A percentile compares a stretch with the other conserved stretches of the same genome.
These are phyloP conservation scores for Acrocephalus arundinaceus DNA, from an alignment of 2,113 vertebrate genomes.

Conservation along the genomic window DNA sequence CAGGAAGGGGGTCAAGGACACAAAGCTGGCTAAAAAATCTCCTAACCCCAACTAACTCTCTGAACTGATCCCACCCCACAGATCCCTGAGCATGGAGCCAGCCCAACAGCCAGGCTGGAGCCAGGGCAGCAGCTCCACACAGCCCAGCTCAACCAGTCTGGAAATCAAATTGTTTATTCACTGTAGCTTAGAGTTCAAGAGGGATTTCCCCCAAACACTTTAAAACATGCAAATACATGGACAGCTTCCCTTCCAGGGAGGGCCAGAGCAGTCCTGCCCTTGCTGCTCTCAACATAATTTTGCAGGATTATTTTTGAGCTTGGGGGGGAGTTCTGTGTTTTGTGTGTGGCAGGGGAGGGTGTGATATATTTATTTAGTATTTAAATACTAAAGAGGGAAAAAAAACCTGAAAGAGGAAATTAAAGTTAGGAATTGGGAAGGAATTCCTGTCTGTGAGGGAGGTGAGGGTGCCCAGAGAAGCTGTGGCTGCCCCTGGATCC, in stretches of 20 bases:
- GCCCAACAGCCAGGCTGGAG: not conserved
- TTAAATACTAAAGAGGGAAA: no score
- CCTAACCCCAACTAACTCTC: not conserved
- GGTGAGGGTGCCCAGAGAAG: not conserved
- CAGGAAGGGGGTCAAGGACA: not conserved
- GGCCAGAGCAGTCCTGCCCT: not conserved
- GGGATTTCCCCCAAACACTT: not conserved
- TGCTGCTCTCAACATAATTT: not conserved
- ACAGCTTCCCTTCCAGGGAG: not conserved
- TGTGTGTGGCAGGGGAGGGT: no score
- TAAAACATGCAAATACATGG: not conserved
- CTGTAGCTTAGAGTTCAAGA: not conserved
- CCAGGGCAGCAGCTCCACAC: not conserved
- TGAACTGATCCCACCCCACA: rapidly evolving
- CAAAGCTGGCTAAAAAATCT: not conserved
- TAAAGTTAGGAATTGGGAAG: not conserved
- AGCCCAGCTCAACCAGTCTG: not conserved
- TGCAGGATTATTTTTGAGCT: not conserved
- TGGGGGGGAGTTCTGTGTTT: not conserved
- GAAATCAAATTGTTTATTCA: not conserved
- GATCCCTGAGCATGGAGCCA: not conserved
- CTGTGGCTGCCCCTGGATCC: not conserved
- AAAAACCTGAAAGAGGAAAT: not conserved
- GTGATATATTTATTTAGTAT: not conserved
- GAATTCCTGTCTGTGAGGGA: not conserved